Evolutionary conservation across 2,888 invertebrate genomes (phyloP), one percentile per base, ranked within the genome.

Genomic region (Drosophila ustulata): DNA sequence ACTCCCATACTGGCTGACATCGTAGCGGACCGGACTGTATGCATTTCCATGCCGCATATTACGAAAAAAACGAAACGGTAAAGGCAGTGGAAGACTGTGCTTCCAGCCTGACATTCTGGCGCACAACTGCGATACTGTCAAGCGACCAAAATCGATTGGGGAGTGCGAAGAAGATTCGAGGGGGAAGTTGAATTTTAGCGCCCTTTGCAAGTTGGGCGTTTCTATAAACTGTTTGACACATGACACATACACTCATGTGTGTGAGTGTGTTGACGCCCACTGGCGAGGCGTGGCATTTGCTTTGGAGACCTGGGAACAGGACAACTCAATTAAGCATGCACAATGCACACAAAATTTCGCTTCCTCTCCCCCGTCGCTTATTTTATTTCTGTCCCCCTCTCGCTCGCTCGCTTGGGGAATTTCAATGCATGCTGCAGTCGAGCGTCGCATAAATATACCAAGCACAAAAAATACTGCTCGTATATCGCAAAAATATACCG

Each of bases 251-350:
- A 50, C 45, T 65, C 43, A 67, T 43, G 37, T 32, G 8, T 32
- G 30, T 32, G 30, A 8, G 30, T 32, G 30, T 32, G 30, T 3
- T 32, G 37, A 61, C 66, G 58, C 80, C 72, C 66, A 63, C 49
- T 53, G 61, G 53, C 26, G 46, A 66, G 50, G 57, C 41, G 51
- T 51, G 64, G 58, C 56, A 57, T 37, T 47, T 55, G 49, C 49
- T 70, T 70, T 62, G 57, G 45, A 58, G 46, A 63, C 45, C 45
- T 50, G 66, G 51, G 47, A 58, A 49, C 58, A 67, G 61, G 58
- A 82, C 82, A 82, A 87, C 85, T 82, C 88, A 82, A 82, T 87
- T 87, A 82, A 87, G 82, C 82, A 87, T 82, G 78, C 88, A 84
- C 85, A 81, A 87, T 82, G 88, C 85, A 87, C 85, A 82, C 88